Base-by-base conservation (phyloP, 2,888 invertebrate species). In the Ectropis crepuscularia region DNA sequence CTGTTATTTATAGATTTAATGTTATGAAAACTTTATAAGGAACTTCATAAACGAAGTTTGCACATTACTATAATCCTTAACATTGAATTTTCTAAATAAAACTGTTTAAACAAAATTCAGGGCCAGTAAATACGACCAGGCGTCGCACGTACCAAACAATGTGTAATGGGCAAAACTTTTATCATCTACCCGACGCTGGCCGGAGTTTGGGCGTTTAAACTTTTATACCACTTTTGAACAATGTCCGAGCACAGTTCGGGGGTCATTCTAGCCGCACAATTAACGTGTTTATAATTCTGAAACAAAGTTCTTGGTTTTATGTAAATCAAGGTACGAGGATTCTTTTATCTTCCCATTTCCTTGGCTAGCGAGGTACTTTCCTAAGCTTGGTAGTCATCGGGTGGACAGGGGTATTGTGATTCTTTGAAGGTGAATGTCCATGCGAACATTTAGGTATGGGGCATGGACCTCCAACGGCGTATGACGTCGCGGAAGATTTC, bases 151-250 rank as follows among this genome's bases (percentile, higher is more conserved):
- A 70, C 73, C 69, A 79, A 80, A 80, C 79, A 79, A 75, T 70
- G 74, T 73, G 59, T 80, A 79, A 80, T 78, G 76, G 78, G 74
- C 71, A 60, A 46, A 86, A 85, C 81, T 86, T 85, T 85, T 81
- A 82, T 82, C 81, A 83, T 83, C 82, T 79, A 71, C 78, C 76
- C 74, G 71, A 70, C 68, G 70, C 61, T 67, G 64, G 68, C 73
- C 76, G 47, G 55, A 55, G 55, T 55, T 71, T 71, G 68, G 69
- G 70, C 74, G 73, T 75, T 79, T 77, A 79, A 83, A 83, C 81
- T 84, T 86, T 82, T 80, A 83, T 83, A 82, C 78, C 74, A 77
- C 76, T 74, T 75, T 69, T 75, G 75, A 79, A 75, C 76, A 74
- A 72, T 74, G 72, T 75, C 71, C 64, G 68, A 64, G 28, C 69